A percentile compares a stretch with the other conserved stretches of the same genome.
These are phyloP conservation scores for Trachythela sp. DNA, from an alignment of 64 coral and sea anemone species.

Conservation along the genomic window DNA sequence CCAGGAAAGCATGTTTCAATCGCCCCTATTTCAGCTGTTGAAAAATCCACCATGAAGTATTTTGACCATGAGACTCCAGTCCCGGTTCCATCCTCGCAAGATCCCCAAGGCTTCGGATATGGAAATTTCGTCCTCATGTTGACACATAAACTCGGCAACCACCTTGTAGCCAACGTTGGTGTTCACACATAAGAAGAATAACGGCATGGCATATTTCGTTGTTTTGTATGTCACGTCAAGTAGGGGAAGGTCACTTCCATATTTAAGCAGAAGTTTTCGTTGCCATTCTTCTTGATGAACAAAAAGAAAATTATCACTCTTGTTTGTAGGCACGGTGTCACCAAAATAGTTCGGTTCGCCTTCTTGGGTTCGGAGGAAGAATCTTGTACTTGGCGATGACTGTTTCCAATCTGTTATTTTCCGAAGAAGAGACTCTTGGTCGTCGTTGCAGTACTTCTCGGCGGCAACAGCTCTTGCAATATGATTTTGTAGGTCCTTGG, in stretches of 20 bases:
- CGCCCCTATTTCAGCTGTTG: slow-evolving; percentile 50
- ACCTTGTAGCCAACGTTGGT: not conserved
- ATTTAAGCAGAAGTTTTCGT: not conserved
- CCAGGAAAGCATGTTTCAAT: slow-evolving; percentile 43
- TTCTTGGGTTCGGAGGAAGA: slow-evolving; percentile 40
- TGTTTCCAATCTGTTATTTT: slow-evolving; percentile 30
- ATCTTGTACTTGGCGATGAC: not conserved
- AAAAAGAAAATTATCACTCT: slow-evolving; percentile 24
- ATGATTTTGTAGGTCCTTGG: slow-evolving; percentile 47
- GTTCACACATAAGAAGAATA: slow-evolving; percentile 57
- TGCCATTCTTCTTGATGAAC: slow-evolving; percentile 28
- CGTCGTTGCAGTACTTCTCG: not conserved
- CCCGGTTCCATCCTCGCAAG: slow-evolving; percentile 32
- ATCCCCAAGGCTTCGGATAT: slow-evolving; percentile 4
- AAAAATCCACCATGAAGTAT: slow-evolving; percentile 59
- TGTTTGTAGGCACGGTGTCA: not conserved
- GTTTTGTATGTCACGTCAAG: slow-evolving; percentile 55
- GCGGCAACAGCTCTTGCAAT: slow-evolving; percentile 39
- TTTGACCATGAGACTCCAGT: slow-evolving; percentile 46
- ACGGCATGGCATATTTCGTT: slow-evolving; percentile 54
- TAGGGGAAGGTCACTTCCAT: not conserved
- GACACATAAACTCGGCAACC: slow-evolving; percentile 6
- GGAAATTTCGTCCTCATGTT: not conserved
- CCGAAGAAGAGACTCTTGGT: slow-evolving; percentile 30
- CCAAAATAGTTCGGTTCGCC: not conserved